These are phyloP conservation scores for Sterrhoptilus dennistouni DNA, from an alignment of 2,113 vertebrate genomes.

Conservation along the genomic window DNA sequence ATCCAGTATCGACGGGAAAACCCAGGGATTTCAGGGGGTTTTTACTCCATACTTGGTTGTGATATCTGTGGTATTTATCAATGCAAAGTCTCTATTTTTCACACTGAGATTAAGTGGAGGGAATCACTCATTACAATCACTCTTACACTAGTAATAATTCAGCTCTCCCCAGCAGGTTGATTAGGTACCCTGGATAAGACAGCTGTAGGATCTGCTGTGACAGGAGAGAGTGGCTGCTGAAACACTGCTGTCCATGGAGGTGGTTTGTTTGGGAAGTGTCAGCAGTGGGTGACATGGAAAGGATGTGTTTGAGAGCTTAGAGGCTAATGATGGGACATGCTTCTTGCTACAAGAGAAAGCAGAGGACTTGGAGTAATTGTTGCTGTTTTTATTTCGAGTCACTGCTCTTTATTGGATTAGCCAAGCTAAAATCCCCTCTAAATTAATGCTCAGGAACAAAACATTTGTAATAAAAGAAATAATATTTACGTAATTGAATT, in stretches of 20 bases:
- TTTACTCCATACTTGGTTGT: not conserved
- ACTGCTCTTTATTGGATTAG: slow-evolving; percentile 30
- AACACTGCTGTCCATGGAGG: slow-evolving; percentile 14
- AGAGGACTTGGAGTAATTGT: not conserved
- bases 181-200: slow-evolving; percentile 32
- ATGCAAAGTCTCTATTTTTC: slow-evolving; percentile 10
- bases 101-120: slow-evolving; percentile 21
- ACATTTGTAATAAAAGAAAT: not conserved
- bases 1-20: not conserved
- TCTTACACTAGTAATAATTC: not conserved
- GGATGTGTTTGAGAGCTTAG: slow-evolving; percentile 1
- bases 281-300: slow-evolving; percentile 11
- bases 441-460: slow-evolving; percentile 42
- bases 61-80: not conserved
- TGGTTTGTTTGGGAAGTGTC: not conserved
- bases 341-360: not conserved
- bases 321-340: not conserved
- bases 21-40: not conserved
- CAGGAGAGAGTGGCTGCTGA: slow-evolving; percentile 23
- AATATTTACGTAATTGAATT: not conserved
- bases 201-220: slow-evolving; percentile 35
- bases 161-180: slow-evolving; percentile 67
- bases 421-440: slow-evolving; percentile 9
- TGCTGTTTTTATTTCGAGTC: slow-evolving; percentile 15
- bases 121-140: slow-evolving; percentile 62